phyloP scores from a whole-genome alignment of 2,113 vertebrate species.

The Psammodynastes pulverulentus region DNA sequence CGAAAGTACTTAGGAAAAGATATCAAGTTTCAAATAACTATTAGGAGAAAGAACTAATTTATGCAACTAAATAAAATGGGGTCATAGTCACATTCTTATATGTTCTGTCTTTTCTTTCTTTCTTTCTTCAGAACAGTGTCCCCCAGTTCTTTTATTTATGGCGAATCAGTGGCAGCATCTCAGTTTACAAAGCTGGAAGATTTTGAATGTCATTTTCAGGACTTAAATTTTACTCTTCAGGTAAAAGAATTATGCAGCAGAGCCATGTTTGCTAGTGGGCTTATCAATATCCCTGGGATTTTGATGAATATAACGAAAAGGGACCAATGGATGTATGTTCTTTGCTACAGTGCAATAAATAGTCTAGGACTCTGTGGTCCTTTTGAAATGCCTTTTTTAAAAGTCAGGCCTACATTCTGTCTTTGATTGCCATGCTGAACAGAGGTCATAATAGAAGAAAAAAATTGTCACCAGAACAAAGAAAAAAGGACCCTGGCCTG shows the following conservation, averaged over 20 bases:
- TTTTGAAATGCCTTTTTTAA: not conserved
- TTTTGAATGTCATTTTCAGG: constrained; percentile 89
- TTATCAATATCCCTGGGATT: not conserved
- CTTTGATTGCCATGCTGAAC: not conserved
- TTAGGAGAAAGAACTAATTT: not conserved
- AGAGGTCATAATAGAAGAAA: not conserved
- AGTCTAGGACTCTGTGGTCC: not conserved
- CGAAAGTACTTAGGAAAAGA: not conserved
- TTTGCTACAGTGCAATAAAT: not conserved
- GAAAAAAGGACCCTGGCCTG: not conserved
- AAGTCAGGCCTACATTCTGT: not conserved
- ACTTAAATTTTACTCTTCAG: constrained; percentile 93
- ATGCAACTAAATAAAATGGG: not conserved
- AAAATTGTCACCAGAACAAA: not conserved
- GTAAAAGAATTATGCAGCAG: constrained; percentile 62
- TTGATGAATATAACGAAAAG: not conserved
- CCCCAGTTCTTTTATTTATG: constrained; percentile 89
- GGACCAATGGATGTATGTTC: not conserved
- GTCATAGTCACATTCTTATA: not conserved
- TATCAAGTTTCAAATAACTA: not conserved
- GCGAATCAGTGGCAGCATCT: constrained; percentile 84
- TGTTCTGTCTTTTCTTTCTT: constrained; percentile 43
- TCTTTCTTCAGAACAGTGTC: constrained; percentile 79
- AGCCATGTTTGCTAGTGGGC: not conserved
- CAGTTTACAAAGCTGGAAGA: constrained; percentile 85